Evolutionary conservation across 2,888 invertebrate genomes (phyloP), one percentile per base, ranked within the genome.

Genomic region (Auanema freiburgensis): DNA sequence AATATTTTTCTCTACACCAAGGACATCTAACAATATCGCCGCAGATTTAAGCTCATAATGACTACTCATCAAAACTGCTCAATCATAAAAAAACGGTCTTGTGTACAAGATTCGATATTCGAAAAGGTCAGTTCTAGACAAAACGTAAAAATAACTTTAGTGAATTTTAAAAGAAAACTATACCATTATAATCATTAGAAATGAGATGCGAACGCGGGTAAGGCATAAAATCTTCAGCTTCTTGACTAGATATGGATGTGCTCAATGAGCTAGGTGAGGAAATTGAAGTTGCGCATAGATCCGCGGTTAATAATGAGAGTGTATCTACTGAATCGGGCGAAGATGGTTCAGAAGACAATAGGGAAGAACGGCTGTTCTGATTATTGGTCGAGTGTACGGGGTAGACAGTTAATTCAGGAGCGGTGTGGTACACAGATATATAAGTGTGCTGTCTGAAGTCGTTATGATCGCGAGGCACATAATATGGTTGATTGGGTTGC

Each of bases 281-380:
- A 16, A 69, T 65, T 54, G 55, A 63, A 42, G 65, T 59, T 16
- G 23, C 56, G 12, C 64, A 65, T 52, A 69, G 56, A 63, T 69
- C 66, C 33, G 61, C 46, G 10, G 69, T 69, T 8, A 69, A 63
- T 33, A 69, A 25, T 3, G 59, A 46, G 8, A 69, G 57, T 12
- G 57, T 54, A 42, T 41, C 60, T 14, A 59, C 63, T 12, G 44
- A 21, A 55, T 55, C 55, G 16, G 40, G 16, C 3, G 52, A 40
- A 8, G 25, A 40, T 8, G 25, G n/a, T n/a, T 40, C 40, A n/a
- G 41, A 55, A 14, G 57, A 46, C 14, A 23, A 16, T 23, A 24
- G 8, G 11, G 23, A 46, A 2, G 55, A 55, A 16, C 12, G 21
- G 8, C 14, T 8, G 12, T 5, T n/a, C 10, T 12, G 5, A 18